Percentiles rank a stretch among this genome's conserved stretches.
These are phyloP conservation scores for Melanotaenia duboulayi DNA, from an alignment of 2,113 vertebrate species.

Conservation along the genomic window DNA sequence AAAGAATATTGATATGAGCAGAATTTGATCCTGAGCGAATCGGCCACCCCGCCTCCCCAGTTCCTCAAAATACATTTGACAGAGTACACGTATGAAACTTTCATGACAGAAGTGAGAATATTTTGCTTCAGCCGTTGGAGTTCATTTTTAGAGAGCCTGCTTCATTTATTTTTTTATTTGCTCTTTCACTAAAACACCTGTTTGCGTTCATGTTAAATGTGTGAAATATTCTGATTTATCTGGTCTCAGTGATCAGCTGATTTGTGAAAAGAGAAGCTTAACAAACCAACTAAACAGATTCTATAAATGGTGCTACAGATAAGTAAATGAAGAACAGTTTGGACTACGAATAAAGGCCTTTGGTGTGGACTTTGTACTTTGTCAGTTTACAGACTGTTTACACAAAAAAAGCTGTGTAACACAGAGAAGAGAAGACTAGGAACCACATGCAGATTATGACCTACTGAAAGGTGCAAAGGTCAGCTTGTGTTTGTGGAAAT, in stretches of 20 bases:
- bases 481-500: background rate
- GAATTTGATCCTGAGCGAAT: too few relatives aligned
- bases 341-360: background rate
- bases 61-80: background rate
- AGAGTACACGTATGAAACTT: background rate
- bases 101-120: background rate
- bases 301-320: background rate
- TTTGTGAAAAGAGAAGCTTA: too few relatives aligned
- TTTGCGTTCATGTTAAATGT: too few relatives aligned
- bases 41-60: too few relatives aligned
- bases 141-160: background rate
- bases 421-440: too few relatives aligned
- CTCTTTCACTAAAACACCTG: too few relatives aligned
- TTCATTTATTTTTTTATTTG: too few relatives aligned
- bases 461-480: slow-evolving; percentile 2
- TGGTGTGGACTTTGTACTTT: background rate
- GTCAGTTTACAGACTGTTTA: background rate
- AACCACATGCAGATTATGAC: background rate
- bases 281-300: background rate
- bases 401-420: background rate
- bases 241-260: too few relatives aligned
- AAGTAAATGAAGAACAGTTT: background rate
- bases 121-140: background rate
- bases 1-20: too few relatives aligned
- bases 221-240: too few relatives aligned